phyloP scores from a whole-genome alignment of 2,113 vertebrate species.

The Leucopternis melanops region DNA sequence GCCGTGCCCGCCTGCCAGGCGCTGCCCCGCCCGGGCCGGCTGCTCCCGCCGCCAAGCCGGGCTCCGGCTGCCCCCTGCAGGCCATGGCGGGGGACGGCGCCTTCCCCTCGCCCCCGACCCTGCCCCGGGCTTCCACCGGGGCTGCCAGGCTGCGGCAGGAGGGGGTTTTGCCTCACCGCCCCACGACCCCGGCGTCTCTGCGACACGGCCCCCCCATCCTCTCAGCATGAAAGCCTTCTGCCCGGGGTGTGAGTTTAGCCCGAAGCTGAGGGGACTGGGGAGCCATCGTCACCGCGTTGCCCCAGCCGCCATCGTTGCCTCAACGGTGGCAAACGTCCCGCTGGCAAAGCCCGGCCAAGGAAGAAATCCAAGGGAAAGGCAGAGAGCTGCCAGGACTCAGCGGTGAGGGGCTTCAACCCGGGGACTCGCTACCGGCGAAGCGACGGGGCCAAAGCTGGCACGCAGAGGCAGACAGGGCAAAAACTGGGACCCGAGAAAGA shows the following conservation, averaged over 20 bases:
- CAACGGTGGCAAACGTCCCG: neutral
- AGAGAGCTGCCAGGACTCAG: neutral
- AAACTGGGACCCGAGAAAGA: no score
- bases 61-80: conserved; percentile 63
- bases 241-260: neutral
- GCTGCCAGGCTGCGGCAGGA: neutral
- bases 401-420: neutral
- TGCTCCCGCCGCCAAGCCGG: neutral
- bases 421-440: accelerated
- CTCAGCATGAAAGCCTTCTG: neutral
- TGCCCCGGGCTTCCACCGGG: neutral
- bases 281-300: neutral
- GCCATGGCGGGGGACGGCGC: neutral
- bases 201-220: no score
- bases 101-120: neutral
- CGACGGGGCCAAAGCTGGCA: no score
- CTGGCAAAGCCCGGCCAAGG: neutral
- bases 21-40: neutral
- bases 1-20: no score
- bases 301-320: neutral
- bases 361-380: accelerated
- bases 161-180: neutral
- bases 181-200: no score
- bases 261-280: neutral
- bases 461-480: no score